Evolutionary conservation across 2,888 invertebrate genomes (phyloP).

Genomic region (Athrips mouffetella): DNA sequence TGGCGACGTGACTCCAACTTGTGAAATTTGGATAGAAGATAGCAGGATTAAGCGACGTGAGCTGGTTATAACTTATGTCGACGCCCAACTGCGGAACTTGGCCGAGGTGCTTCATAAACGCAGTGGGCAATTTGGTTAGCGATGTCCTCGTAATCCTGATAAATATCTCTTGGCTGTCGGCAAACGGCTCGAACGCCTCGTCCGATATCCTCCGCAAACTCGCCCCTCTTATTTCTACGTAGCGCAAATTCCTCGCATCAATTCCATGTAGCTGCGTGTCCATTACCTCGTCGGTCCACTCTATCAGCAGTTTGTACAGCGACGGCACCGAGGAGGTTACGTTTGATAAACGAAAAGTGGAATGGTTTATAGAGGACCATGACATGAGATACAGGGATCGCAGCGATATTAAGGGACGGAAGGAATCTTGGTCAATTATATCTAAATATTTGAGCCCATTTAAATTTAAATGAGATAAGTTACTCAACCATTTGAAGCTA

Average conservation of each 20-base stretch:
- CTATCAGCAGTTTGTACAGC: conserved; percentile 85
- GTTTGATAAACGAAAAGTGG: conserved; percentile 81
- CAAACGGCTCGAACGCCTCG: conserved; percentile 86
- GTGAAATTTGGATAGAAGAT: conserved; percentile 92
- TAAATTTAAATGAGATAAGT: conserved; percentile 86
- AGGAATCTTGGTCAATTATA: conserved; percentile 85
- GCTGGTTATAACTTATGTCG: conserved; percentile 89
- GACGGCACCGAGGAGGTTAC: conserved; percentile 85
- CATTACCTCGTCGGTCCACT: conserved; percentile 85
- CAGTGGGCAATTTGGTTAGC: conserved; percentile 87
- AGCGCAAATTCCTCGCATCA: conserved; percentile 87
- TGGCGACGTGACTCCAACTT: conserved; percentile 92
- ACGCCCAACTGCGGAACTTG: conserved; percentile 88
- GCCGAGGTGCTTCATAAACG: conserved; percentile 86
- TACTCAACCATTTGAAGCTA: conserved; percentile 83
- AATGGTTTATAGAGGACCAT: conserved; percentile 86
- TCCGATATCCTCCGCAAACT: conserved; percentile 86
- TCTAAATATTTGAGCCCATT: conserved; percentile 85
- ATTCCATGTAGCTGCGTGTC: conserved; percentile 86
- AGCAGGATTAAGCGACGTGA: conserved; percentile 88
- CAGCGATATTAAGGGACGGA: conserved; percentile 84
- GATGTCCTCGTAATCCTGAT: conserved; percentile 88
- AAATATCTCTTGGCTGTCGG: conserved; percentile 85
- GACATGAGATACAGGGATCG: conserved; percentile 85
- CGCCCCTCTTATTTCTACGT: conserved; percentile 88